Conservation (phyloP, 2,113 vertebrate species). For the Boulengeromyrus knoepffleri region DNA sequence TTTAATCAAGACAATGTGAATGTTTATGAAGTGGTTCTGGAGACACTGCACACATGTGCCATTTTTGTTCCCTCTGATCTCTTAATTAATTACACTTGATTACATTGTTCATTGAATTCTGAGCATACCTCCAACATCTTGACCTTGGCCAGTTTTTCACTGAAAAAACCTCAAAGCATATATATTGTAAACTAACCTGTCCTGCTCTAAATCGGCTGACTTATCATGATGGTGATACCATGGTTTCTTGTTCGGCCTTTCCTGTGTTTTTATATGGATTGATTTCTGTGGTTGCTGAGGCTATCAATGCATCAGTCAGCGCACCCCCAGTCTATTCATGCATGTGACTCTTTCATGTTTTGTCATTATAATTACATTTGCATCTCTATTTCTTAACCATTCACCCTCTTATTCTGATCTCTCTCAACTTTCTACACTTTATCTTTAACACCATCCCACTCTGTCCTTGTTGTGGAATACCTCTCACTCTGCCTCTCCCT, state of each 20-base stretch:
- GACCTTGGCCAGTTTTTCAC: neutral
- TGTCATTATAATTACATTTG: constrained; percentile 5
- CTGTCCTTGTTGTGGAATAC: neutral
- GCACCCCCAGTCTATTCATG: neutral
- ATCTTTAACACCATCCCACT: neutral
- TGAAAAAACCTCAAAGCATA: neutral
- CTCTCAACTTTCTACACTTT: constrained; percentile 14
- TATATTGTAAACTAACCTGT: neutral
- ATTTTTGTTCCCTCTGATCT: neutral
- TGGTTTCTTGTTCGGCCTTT: neutral
- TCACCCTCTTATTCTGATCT: neutral
- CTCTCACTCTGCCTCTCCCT: constrained; percentile 26
- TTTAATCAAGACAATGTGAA: neutral
- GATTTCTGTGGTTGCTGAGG: neutral
- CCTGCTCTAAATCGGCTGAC: neutral
- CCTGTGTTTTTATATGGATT: neutral
- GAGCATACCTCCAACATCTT: neutral
- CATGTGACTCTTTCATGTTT: constrained; percentile 7
- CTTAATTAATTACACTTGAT: constrained; percentile 4
- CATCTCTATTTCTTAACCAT: constrained; percentile 16
- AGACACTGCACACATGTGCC: neutral
- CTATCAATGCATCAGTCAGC: neutral
- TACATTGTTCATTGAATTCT: neutral
- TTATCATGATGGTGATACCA: neutral
- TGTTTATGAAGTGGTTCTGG: neutral